These are phyloP conservation scores for Trichopria drosophilae DNA, from an alignment of 2,888 invertebrate genomes.

Conservation along the genomic window DNA sequence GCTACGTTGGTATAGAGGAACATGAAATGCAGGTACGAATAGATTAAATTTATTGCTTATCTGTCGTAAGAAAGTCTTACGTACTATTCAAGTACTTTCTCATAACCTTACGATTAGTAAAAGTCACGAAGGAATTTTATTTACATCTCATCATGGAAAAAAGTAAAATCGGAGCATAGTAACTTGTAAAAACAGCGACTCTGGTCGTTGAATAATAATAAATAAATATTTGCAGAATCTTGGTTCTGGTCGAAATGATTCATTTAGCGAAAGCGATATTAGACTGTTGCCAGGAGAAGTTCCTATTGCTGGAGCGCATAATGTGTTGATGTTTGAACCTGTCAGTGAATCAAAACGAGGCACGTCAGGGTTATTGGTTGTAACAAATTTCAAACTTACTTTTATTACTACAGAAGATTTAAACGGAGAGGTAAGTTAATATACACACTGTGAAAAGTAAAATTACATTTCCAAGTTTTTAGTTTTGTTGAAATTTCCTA, in stretches of 20 bases:
- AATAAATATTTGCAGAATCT: conserved; percentile 41
- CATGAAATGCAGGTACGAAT: conserved; percentile 59
- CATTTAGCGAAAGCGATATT: conserved; percentile 48
- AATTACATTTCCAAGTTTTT: conserved; percentile 5
- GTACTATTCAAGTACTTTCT: too few relatives aligned
- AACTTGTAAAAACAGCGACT: too few relatives aligned
- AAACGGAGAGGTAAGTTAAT: conserved; percentile 60
- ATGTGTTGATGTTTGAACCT: conserved; percentile 81
- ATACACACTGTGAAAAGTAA: too few relatives aligned
- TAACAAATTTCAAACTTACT: conserved; percentile 91
- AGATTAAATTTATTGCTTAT: too few relatives aligned
- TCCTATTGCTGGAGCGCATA: conserved; percentile 77
- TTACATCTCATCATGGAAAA: too few relatives aligned
- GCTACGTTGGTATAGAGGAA: conserved; percentile 58
- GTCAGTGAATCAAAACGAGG: conserved; percentile 79
- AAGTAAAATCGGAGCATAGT: too few relatives aligned
- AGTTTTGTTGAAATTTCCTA: conserved; percentile 40
- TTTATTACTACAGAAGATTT: conserved; percentile 74
- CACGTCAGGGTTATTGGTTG: conserved; percentile 79
- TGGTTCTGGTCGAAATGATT: conserved; percentile 50
- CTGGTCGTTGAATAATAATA: conserved; percentile 5
- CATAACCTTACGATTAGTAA: too few relatives aligned
- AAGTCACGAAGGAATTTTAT: too few relatives aligned
- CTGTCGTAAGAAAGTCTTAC: too few relatives aligned
- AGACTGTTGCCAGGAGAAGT: conserved; percentile 71